A percentile compares a stretch with the other conserved stretches of the same genome.
Evolutionary conservation across 2,113 vertebrate species (phyloP).

Genomic region (Chionomys nivalis): DNA sequence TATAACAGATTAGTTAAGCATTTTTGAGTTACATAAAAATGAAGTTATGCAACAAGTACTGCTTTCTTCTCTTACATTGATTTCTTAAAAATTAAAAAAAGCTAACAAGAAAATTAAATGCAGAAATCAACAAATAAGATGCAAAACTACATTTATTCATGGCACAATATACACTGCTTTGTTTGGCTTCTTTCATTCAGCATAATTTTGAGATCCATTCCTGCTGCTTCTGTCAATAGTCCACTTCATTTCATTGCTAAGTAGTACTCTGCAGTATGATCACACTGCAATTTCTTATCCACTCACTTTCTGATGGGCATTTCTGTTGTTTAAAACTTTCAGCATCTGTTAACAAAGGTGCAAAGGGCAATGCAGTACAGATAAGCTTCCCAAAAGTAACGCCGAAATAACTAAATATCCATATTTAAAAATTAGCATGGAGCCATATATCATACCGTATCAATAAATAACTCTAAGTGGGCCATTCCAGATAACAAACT

Average conservation of each 20-base stretch:
- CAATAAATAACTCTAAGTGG: constrained; percentile 32
- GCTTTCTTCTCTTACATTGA: background rate
- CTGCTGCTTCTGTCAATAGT: background rate
- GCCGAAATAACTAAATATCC: background rate
- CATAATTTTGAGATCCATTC: background rate
- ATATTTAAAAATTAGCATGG: background rate
- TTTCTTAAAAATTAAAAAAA: background rate
- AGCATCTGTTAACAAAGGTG: background rate
- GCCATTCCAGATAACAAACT: background rate
- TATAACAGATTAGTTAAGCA: constrained; percentile 1
- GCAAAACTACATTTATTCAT: background rate
- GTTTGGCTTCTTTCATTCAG: background rate
- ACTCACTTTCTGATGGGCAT: background rate
- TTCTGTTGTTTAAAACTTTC: background rate
- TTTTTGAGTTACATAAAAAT: constrained; percentile 21
- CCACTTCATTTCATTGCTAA: background rate
- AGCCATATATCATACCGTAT: background rate
- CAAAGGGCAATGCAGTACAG: background rate
- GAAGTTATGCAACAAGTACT: background rate
- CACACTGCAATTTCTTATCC: background rate
- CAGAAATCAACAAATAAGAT: background rate
- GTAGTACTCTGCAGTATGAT: background rate
- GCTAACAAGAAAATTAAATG: background rate
- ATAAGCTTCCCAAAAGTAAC: background rate
- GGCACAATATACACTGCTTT: background rate